phyloP scores from a whole-genome alignment of 2,113 vertebrate genomes.

The Azemiops feae region DNA sequence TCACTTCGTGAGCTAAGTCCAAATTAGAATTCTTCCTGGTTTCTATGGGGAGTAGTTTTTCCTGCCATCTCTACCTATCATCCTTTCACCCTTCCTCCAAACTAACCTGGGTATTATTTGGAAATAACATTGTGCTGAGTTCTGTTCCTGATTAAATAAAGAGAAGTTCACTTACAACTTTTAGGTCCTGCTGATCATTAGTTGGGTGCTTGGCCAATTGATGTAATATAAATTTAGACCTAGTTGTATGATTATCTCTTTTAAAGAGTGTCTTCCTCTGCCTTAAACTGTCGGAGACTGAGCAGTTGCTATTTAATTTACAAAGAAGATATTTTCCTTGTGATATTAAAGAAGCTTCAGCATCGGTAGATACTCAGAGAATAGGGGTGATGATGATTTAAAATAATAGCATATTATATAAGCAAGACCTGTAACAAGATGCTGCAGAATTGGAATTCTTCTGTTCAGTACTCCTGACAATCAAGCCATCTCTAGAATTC shows the following conservation, averaged over 20 bases:
- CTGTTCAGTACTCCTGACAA: background rate
- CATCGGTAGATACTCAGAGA: background rate
- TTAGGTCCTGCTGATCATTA: background rate
- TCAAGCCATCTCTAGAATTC: background rate
- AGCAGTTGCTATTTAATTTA: background rate
- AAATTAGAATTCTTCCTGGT: background rate
- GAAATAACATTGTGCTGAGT: background rate
- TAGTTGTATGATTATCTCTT: background rate
- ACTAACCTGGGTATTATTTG: background rate
- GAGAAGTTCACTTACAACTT: background rate
- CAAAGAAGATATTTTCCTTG: background rate
- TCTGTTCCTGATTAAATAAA: background rate
- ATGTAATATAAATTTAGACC: background rate
- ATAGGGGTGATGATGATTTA: background rate
- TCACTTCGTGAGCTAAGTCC: background rate
- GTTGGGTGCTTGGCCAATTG: background rate
- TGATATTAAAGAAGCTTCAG: background rate
- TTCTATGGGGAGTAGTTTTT: background rate
- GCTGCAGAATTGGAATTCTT: background rate
- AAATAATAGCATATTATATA: background rate
- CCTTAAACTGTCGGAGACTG: background rate
- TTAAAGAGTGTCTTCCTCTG: background rate
- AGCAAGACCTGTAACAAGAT: background rate
- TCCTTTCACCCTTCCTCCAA: background rate
- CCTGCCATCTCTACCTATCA: background rate